Base-by-base conservation (phyloP, 2,888 invertebrate species). In the Polyommatus iphigenia region DNA sequence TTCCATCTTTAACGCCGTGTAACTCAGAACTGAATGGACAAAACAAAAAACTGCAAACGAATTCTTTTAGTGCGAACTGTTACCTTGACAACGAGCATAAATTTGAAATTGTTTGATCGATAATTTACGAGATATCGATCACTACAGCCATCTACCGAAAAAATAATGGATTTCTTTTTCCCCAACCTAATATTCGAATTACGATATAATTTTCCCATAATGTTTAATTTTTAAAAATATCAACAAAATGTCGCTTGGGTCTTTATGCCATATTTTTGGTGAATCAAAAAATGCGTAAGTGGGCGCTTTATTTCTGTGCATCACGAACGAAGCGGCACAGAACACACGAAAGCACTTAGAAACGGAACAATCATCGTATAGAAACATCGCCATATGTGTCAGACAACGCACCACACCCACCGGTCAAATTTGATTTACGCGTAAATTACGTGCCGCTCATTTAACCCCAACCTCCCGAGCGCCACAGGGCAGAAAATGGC, bases 371-470 rank as follows among this genome's bases (percentile, higher is more conserved):
- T 90, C 89, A 89, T 84, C 82, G 83, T 85, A 84, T 85, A 89
- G 90, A 91, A 93, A 91, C 87, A 87, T 87, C 89, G 91, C 89
- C 94, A 94, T 94, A 94, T 94, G 94, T 85, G 88, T 87, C 84
- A 90, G 94, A 93, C 94, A 93, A 88, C 85, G 83, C 81, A 82
- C 81, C 88, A 87, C 93, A 88, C 93, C 94, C 89, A 92, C 91
- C 90, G 90, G 93, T 93, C 94, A 92, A 93, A 94, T 92, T 93
- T 94, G 94, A 94, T 94, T 93, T 93, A 94, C 93, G 92, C 93
- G 87, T 86, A 91, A 93, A 93, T 94, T 91, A 93, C 94, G 91
- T 93, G 93, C 92, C 92, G 87, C 87, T 83, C 89, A 87, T 83
- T 84, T 84, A 85, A 85, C 82, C 82, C 81, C 15, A 76, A 83